These are phyloP conservation scores for Bugula neritina DNA, from an alignment of 2,888 invertebrate species.

Conservation along the genomic window DNA sequence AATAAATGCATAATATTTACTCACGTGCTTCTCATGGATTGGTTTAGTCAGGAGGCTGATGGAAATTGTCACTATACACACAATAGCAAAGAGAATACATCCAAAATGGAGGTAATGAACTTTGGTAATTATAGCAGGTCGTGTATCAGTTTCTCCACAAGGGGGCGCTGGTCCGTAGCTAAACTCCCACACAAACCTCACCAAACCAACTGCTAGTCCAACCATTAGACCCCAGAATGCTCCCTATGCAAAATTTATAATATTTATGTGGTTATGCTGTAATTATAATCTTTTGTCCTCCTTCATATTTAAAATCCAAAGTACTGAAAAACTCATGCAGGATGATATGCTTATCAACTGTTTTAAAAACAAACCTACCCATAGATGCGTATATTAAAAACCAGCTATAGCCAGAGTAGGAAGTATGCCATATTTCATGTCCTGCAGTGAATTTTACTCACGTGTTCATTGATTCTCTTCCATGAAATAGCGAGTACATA, in stretches of 20 bases:
- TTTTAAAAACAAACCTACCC: too few relatives aligned
- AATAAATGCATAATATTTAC: background rate
- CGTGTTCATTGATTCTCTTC: conserved; percentile 56
- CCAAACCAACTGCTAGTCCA: conserved; percentile 56
- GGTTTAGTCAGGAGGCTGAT: conserved; percentile 56
- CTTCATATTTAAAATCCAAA: too few relatives aligned
- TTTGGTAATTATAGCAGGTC: conserved; percentile 43
- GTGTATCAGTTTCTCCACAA: conserved; percentile 48
- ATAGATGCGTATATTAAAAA: too few relatives aligned
- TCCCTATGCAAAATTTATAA: conserved; percentile 53
- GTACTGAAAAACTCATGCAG: too few relatives aligned
- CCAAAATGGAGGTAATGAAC: conserved; percentile 58
- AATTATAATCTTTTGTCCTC: too few relatives aligned
- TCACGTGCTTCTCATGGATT: conserved; percentile 53
- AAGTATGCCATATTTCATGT: too few relatives aligned
- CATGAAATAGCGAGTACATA: conserved; percentile 57
- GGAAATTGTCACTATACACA: conserved; percentile 47
- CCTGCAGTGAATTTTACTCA: too few relatives aligned
- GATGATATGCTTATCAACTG: too few relatives aligned
- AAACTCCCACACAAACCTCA: conserved; percentile 58
- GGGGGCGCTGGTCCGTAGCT: conserved; percentile 52
- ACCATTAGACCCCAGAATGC: conserved; percentile 60
- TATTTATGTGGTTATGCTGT: background rate
- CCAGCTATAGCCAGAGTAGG: too few relatives aligned
- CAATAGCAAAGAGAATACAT: conserved; percentile 55